Percentiles rank a stretch among this genome's conserved stretches.
Evolutionary conservation across 2,797 vertebrate genomes (phyloP).

Genomic region (Ptychobarbus kaznakovi): DNA sequence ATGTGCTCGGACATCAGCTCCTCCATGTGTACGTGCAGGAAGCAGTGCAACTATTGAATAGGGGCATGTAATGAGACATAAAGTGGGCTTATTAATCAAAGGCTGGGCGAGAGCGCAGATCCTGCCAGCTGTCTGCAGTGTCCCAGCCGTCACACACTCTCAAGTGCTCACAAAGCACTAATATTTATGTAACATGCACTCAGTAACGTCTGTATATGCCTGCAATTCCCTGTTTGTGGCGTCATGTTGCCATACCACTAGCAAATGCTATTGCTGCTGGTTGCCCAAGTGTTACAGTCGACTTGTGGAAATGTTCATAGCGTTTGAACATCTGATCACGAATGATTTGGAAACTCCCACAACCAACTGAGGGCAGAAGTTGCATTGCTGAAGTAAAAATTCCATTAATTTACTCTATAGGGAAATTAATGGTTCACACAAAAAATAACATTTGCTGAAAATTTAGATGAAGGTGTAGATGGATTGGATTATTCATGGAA

Average conservation of each 20-base stretch:
- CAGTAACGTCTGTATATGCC: not conserved
- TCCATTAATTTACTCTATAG: not conserved
- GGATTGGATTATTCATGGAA: too few species aligned
- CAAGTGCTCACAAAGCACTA: conserved; percentile 13
- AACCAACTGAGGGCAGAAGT: not conserved
- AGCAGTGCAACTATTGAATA: conserved; percentile 25
- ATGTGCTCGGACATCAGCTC: conserved; percentile 18
- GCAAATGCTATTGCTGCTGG: too few species aligned
- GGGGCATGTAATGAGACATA: conserved; percentile 12
- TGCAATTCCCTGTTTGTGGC: not conserved
- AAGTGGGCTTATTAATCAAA: conserved; percentile 37
- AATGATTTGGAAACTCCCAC: not conserved
- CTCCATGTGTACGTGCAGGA: not conserved
- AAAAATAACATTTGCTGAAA: not conserved
- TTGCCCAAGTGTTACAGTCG: too few species aligned
- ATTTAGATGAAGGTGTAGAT: not conserved
- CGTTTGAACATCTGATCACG: not conserved
- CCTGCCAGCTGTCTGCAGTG: conserved; percentile 30
- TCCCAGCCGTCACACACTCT: not conserved
- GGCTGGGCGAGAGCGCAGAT: not conserved
- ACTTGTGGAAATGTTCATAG: not conserved
- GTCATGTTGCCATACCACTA: not conserved
- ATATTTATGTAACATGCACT: conserved; percentile 41
- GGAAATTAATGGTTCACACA: not conserved
- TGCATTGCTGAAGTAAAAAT: not conserved